Base-by-base conservation (phyloP, 2,797 vertebrate genomes). In the Sebastes oblongus region DNA sequence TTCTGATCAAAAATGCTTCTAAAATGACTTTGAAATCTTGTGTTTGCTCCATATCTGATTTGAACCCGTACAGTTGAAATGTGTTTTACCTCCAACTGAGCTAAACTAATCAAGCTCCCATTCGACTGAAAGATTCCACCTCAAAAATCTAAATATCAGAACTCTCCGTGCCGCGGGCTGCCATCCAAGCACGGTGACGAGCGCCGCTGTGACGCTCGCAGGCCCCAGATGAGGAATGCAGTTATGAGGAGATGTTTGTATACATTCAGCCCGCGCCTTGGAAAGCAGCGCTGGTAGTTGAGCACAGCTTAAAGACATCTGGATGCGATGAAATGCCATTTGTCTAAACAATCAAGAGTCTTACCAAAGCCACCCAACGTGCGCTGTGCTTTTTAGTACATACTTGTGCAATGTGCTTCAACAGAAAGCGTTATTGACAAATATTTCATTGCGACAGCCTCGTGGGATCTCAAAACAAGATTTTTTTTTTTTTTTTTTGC, bases 291-390 rank as follows among this genome's bases (percentile, higher is more conserved):
- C 83, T 86, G 93, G 92, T 66, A 94, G 94, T 92, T 89, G 93
- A 94, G 94, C 93, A 91, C 93, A 91, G 94, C 95, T 96, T 95
- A 94, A 94, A 96, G 95, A 96, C 95, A 96, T 96, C 96, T 96
- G 95, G 95, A 95, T 95, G 92, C 90, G 92, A 95, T 96, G 95
- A 95, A 96, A 94, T 92, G 94, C 88, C 95, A 94, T 96, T 96
- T 94, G 94, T 96, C 94, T 95, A 96, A 96, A 96, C 94, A 95
- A 95, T 93, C 91, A 92, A 87, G 94, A 89, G 90, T 91, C 92
- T 93, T 91, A 92, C 92, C 91, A 86, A 94, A 93, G 93, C 95
- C 96, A 95, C 95, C 95, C 95, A 95, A 93, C 86, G 91, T 82
- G 93, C 78, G 58, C 78, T 54, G 82, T 86, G 93, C 90, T 93